A percentile compares a stretch with the other conserved stretches of the same genome.
Evolutionary conservation across 2,888 invertebrate genomes (phyloP).

Genomic region (Desoria tigrina): DNA sequence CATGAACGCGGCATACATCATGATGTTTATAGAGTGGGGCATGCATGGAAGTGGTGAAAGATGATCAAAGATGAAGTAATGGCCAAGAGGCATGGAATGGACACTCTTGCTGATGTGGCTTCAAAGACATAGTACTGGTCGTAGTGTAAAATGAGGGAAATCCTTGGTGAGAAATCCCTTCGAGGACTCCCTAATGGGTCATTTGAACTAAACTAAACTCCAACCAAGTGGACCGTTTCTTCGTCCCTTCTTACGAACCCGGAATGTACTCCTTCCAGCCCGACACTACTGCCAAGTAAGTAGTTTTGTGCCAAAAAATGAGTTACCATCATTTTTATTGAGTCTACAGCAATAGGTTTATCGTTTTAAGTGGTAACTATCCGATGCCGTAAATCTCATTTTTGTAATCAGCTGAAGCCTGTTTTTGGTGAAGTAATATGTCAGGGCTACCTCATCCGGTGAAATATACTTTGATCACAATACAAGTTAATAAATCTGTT

Average conservation of each 20-base stretch:
- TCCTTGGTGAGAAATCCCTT: slow-evolving; percentile 7
- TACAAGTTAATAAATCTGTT: no score
- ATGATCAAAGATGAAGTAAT: neutral
- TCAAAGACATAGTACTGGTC: neutral
- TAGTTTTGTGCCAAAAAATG: slow-evolving; percentile 18
- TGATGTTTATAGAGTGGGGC: no score
- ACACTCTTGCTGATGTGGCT: slow-evolving; percentile 15
- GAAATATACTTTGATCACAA: no score
- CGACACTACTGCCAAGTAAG: slow-evolving; percentile 3
- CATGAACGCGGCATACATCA: no score
- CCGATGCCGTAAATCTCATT: slow-evolving; percentile 16
- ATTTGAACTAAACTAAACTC: slow-evolving; percentile 16
- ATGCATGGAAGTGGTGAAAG: no score
- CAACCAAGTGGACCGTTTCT: slow-evolving; percentile 2
- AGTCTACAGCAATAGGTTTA: slow-evolving; percentile 13
- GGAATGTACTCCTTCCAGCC: no score
- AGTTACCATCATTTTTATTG: slow-evolving; percentile 20
- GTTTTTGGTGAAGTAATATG: neutral
- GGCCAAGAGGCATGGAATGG: neutral
- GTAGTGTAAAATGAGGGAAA: no score
- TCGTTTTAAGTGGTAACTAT: slow-evolving; percentile 14
- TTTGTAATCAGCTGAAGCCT: slow-evolving; percentile 8
- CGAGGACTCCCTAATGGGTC: slow-evolving; percentile 17
- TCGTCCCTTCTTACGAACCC: no score
- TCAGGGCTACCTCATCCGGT: no score